Evolutionary conservation across 2,797 vertebrate genomes (phyloP), one percentile per base, ranked within the genome.

Genomic region (Dendrocincla tyrannina): DNA sequence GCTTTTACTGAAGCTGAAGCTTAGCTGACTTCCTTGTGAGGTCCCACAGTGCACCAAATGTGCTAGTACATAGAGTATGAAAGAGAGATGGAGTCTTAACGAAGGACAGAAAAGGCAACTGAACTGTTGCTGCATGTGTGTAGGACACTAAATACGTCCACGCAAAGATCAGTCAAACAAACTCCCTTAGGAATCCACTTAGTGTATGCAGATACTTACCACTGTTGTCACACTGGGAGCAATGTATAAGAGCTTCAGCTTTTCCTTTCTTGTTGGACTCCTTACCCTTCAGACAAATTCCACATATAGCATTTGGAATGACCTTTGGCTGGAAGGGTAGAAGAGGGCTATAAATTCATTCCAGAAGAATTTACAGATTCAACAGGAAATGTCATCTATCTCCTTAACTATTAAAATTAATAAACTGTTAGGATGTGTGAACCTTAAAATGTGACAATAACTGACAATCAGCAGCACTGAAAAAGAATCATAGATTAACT

Each of bases 251-350:
- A 89, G 98, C 98, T 97, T 99, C 99, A 90, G 99, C 98, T 96
- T 98, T 99, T 97, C 99, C 99, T 98, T 98, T 99, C 99, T 98
- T 99, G 99, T 99, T 99, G 98, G 98, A 98, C 98, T 99, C 99
- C 98, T 99, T 99, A 99, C 99, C 99, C 99, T 99, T 99, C 99
- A 99, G 99, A 99, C 99, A 99, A 99, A 99, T 99, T 98, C 99
- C 99, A 99, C 99, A 99, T 98, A 99, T 98, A 98, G 99, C 99
- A 99, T 98, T 99, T 98, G 99, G 99, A 99, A 99, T 99, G 99
- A 98, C 98, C 98, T 99, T 99, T 98, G 98, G 99, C 99, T 99
- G 99, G 98, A 99, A 99, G 98, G 99, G 99, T 98, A 99, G 99
- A 99, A 99, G 98, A 99, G 98, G 98, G 98, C 99, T 99, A 99